phyloP scores from a whole-genome alignment of 2,888 invertebrate species.

The Apoderus coryli region DNA sequence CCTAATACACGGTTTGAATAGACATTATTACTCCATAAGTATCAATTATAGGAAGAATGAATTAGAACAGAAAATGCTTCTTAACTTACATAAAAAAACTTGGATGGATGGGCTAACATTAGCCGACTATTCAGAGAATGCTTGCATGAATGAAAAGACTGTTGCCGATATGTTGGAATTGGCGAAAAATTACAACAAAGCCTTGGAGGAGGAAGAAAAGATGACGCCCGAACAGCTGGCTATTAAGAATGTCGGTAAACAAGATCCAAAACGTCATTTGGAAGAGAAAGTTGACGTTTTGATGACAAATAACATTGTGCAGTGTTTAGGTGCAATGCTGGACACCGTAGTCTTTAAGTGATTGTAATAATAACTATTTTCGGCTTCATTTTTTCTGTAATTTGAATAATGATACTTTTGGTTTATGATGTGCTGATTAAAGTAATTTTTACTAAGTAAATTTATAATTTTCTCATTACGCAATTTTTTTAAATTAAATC shows the following conservation, averaged over 20 bases:
- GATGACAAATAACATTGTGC: constrained; percentile 96
- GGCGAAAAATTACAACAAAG: constrained; percentile 84
- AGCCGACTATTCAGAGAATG: constrained; percentile 85
- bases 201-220: constrained; percentile 96
- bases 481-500: too few species aligned
- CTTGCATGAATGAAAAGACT: constrained; percentile 83
- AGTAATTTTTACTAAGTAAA: too few species aligned
- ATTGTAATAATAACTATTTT: too few species aligned
- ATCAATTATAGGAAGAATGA: constrained; percentile 99
- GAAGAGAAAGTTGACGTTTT: constrained; percentile 96
- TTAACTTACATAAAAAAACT: constrained; percentile 96
- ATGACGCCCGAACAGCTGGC: constrained; percentile 99
- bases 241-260: constrained; percentile 98
- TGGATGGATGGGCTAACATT: constrained; percentile 95
- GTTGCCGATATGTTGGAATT: constrained; percentile 94
- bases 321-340: constrained; percentile 93
- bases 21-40: constrained; percentile 98
- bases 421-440: too few species aligned
- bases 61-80: constrained; percentile 96
- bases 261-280: constrained; percentile 97
- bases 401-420: too few species aligned
- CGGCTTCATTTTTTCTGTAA: too few species aligned
- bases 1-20: constrained; percentile 93
- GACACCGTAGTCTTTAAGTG: constrained; percentile 84
- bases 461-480: too few species aligned